Base-by-base conservation (phyloP, 2,113 vertebrate genomes). In the Toxotes jaculatrix region DNA sequence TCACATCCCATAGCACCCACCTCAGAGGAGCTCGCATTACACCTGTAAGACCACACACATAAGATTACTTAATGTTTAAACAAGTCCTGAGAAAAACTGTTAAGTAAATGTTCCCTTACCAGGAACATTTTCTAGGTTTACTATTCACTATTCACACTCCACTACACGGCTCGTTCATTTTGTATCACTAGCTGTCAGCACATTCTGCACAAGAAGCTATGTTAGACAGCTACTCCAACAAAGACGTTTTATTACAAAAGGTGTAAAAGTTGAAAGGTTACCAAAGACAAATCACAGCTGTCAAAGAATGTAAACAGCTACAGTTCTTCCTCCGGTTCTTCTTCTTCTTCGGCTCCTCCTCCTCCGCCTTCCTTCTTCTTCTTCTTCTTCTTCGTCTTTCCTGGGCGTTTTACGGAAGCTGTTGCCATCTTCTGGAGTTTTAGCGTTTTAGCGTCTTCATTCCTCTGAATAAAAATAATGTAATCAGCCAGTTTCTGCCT, bases 1-100 rank as follows among this genome's bases (percentile, higher is more conserved):
- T 98, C 81, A 98, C 95, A 0, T 99, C 98, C 98, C 98, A 99
- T 0, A 98, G 96, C 38, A 99, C 88, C 66, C 98, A 96, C 17
- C 92, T 94, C 17, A 97, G 92, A 47, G 91, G 66, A 83, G 69
- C 75, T 31, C 59, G 70, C 77, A 95, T 96, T 4, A 36, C 87
- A 82, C 88, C 93, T 90, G 17, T 0, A 64, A 42, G n/a, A 68
- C 9, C 16, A 57, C 19, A 64, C 21, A 77, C 23, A 43, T 3
- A 8, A 64, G 27, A 79, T 10, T 42, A 3, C 7, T n/a, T 64
- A 1, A 59, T 23, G n/a, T 43, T n/a, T 4, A 9, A 56, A 61
- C 8, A 55, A 79, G 43, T 10, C 49, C 2, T 31, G 7, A 70
- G 47, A 56, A 23, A 17, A 16, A 9, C 5, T 16, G n/a, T 67